Evolutionary conservation across 2,888 invertebrate genomes (phyloP), one percentile per base, ranked within the genome.

Genomic region (Xanthostigma xanthostigma): DNA sequence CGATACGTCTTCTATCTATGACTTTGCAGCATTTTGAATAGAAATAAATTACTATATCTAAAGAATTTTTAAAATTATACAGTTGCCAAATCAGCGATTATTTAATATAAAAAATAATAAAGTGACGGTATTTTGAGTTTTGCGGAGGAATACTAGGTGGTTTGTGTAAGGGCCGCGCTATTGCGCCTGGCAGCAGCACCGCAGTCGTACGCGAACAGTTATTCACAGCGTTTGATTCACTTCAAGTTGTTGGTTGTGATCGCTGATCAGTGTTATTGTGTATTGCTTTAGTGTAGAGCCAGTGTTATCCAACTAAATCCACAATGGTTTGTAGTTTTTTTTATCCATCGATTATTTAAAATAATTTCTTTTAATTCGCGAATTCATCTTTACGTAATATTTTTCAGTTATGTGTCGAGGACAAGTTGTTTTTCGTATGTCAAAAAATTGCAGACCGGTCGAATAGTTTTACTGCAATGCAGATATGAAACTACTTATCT

Each of bases 261-360:
- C 48, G 38, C 42, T 48, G 36, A 42, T 42, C 48, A 43, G 48
- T 48, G 36, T 27, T 48, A 13, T 43, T 43, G 42, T 46, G 46
- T 35, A 44, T 14, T 43, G 43, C 43, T 48, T 27, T 72, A 72
- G 72, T 72, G 72, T 72, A 72, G 72, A 43, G 71, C 70, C 70
- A 70, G 68, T 71, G 68, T 71, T 71, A 72, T 72, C 72, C 72
- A 70, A 71, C 69, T 71, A 72, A 72, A 72, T 72, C 72, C 68
- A 71, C 70, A 63, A 72, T 72, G 72, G 72, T 72, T 72, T 72
- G 72, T 72, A 72, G 63, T 68, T 64, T 68, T 71, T 69, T 60
- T 64, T 61, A 59, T 48, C 62, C 61, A 64, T 67, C 61, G 61
- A 67, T 67, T 64, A 58, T 58, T 56, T 58, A 60, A 68, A 68